Conservation (phyloP, 2,888 invertebrate species). For the Sisyra nigra region DNA sequence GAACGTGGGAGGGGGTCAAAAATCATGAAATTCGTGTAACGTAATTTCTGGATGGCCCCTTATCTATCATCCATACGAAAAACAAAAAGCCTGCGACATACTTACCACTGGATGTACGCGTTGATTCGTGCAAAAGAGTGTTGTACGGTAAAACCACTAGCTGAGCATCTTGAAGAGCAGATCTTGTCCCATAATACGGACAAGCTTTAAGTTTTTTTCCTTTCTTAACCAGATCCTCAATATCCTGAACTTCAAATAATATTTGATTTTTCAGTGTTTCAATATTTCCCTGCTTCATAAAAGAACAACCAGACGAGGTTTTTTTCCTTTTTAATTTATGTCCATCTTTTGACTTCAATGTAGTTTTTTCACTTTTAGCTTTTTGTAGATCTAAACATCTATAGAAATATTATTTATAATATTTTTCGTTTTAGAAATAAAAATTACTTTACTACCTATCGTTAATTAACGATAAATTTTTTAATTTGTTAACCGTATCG, state of each 20-base stretch:
- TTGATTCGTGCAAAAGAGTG: conserved; percentile 60
- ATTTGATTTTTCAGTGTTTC: conserved; percentile 45
- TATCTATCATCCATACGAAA: too few relatives aligned
- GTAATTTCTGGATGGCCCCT: too few relatives aligned
- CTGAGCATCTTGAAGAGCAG: conserved; percentile 72
- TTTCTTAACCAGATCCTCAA: conserved; percentile 65
- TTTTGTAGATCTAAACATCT: conserved; percentile 70
- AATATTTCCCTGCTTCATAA: conserved; percentile 43
- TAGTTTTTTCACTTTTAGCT: conserved; percentile 37
- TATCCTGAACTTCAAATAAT: conserved; percentile 59
- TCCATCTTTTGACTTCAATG: conserved; percentile 39
- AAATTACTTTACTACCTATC: conserved; percentile 40
- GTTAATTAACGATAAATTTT: conserved; percentile 68
- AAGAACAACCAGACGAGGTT: conserved; percentile 47
- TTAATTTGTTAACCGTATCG: conserved; percentile 52
- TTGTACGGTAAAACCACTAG: conserved; percentile 63
- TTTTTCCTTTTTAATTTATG: conserved; percentile 46
- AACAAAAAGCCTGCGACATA: conserved; percentile 30
- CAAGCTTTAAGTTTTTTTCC: conserved; percentile 64
- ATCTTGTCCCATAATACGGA: conserved; percentile 83
- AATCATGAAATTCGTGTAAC: too few relatives aligned
- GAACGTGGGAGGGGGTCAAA: too few relatives aligned
- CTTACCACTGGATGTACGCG: conserved; percentile 51
- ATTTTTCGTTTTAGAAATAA: background rate
- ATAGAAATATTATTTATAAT: conserved; percentile 11